Percentiles rank a stretch among this genome's conserved stretches.
These are phyloP conservation scores for Caenorhabditis briggsae DNA, from an alignment of 1,140 invertebrate genomes.

Conservation along the genomic window DNA sequence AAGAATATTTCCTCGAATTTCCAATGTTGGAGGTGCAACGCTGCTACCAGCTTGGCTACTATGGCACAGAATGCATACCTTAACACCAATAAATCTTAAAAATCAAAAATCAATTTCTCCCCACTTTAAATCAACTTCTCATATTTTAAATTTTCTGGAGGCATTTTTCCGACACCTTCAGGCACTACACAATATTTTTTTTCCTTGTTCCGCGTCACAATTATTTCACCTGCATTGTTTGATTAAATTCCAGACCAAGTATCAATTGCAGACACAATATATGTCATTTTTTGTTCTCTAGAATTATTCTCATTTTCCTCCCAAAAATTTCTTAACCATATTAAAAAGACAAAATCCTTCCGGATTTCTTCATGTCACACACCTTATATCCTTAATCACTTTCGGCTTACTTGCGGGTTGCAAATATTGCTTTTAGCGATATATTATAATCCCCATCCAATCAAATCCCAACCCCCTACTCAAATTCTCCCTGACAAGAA, in stretches of 20 bases:
- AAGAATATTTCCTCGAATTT: no score
- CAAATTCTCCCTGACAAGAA: neutral
- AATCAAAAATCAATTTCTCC: no score
- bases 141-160: no score
- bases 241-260: neutral
- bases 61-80: no score
- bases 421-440: no score
- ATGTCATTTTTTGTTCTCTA: neutral
- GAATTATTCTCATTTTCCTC: neutral
- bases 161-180: no score
- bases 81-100: no score
- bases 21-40: no score
- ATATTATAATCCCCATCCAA: neutral
- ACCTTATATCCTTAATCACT: neutral
- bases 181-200: no score
- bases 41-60: no score
- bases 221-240: neutral
- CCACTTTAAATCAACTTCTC: no score
- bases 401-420: neutral
- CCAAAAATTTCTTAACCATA: neutral
- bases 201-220: neutral
- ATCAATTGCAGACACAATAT: slow-evolving; percentile 1
- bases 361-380: slow-evolving; percentile 7
- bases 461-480: neutral
- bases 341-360: neutral